Evolutionary conservation across 35 echinoderm and acorn worm genomes (phyloP).

Genomic region (Diadema setosum): DNA sequence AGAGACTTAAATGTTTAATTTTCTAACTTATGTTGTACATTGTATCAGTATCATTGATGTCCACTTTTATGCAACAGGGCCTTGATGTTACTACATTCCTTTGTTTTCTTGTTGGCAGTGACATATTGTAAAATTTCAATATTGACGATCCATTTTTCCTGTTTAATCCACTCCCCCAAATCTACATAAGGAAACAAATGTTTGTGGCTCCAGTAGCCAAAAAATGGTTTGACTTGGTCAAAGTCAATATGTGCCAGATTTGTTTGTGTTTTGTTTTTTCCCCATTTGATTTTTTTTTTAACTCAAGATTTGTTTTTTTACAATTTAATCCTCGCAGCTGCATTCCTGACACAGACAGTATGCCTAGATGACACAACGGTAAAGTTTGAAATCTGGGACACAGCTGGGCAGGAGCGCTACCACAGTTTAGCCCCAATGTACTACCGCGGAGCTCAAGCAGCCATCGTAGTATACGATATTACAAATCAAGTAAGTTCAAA

Average conservation of each 20-base stretch:
- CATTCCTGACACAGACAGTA: constrained; percentile 99
- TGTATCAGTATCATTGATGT: too few species aligned
- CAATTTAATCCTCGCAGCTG: constrained; percentile 47
- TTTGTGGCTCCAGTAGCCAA: too few species aligned
- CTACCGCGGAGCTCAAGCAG: constrained; percentile 97
- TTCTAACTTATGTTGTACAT: too few species aligned
- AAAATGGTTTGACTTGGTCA: background rate
- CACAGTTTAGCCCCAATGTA: constrained; percentile 99
- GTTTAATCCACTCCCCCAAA: too few species aligned
- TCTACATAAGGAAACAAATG: too few species aligned
- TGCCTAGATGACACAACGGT: constrained; percentile 96
- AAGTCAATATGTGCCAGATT: background rate
- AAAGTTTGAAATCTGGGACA: constrained; percentile 99
- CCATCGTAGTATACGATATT: constrained; percentile 98
- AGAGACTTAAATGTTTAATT: too few species aligned
- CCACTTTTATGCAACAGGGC: too few species aligned
- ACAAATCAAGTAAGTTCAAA: constrained; percentile 98
- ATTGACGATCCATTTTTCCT: too few species aligned
- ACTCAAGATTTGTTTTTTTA: background rate
- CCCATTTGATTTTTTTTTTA: background rate
- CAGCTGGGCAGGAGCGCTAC: constrained; percentile 97
- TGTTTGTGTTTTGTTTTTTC: background rate
- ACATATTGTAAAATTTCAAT: too few species aligned
- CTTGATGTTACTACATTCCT: too few species aligned
- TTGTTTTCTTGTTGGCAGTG: too few species aligned